A percentile compares a stretch with the other conserved stretches of the same genome.
phyloP scores from a whole-genome alignment of 2,113 vertebrate genomes.

The Nestor notabilis region DNA sequence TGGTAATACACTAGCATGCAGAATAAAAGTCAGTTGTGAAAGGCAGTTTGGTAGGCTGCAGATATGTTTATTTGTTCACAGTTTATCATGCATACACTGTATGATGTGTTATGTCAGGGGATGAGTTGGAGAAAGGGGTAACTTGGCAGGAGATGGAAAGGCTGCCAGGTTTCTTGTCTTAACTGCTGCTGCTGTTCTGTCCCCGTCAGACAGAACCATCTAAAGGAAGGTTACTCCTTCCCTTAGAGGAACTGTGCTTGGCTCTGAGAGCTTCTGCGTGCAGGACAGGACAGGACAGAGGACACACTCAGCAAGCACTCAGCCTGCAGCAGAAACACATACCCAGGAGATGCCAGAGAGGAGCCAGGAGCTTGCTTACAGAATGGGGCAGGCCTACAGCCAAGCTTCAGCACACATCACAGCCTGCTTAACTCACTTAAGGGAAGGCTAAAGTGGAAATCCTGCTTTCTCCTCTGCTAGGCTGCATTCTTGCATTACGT shows the following conservation, averaged over 20 bases:
- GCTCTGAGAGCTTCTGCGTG: not conserved
- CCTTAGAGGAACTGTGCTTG: not conserved
- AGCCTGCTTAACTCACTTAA: not conserved
- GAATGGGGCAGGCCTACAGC: not conserved
- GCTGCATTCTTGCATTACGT: not conserved
- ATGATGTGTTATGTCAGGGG: constrained; percentile 37
- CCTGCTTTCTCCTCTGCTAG: not conserved
- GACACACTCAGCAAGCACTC: not conserved
- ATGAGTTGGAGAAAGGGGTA: not conserved
- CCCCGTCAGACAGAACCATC: not conserved
- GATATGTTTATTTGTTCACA: constrained; percentile 37
- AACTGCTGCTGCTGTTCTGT: not conserved
- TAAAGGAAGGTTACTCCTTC: not conserved
- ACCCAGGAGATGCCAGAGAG: not conserved
- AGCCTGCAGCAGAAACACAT: not conserved
- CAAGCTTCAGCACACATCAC: not conserved
- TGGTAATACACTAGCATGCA: not conserved
- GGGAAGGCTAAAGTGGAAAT: not conserved
- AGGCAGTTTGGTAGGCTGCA: not conserved
- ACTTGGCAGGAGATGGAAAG: constrained; percentile 30
- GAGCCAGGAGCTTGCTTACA: not conserved
- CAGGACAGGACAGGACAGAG: not conserved
- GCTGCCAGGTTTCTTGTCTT: constrained; percentile 1
- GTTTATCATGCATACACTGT: not conserved
- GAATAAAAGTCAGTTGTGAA: not conserved